Base-by-base conservation (phyloP, 2,797 vertebrate genomes). In the Taenioides sp. region DNA sequence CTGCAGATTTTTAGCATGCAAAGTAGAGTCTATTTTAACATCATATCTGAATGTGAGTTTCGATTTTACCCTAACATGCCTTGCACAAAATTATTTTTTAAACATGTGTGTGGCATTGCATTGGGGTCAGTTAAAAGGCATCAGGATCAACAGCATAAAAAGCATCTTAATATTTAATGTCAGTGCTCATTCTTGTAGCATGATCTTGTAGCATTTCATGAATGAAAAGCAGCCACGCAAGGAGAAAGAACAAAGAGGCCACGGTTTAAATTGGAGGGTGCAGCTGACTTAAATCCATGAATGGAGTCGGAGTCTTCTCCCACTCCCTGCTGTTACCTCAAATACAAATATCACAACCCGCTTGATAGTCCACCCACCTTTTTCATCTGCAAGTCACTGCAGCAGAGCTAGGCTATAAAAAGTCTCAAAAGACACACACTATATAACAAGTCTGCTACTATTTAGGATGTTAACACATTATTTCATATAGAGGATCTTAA, bases 311-410 rank as follows among this genome's bases (percentile, higher is more conserved):
- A 75, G 71, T 75, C 34, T 2, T 68, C 69, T 83, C 83, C 86
- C 79, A 90, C 86, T 69, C 85, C 78, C 40, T 80, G 78, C 70
- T 70, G 52, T 65, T 77, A 72, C 77, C 83, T 85, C 81, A 18
- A 79, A 90, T 89, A 93, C 90, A 89, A 81, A 87, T 85, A 80
- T 86, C 77, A 71, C 50, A 18, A 73, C 75, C 87, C 80, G 75
- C 85, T 67, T 77, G 85, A 81, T 79, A 76, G 83, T 87, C 88
- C 78, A 73, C 91, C 88, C 86, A 88, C 91, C 69, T 69, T 20
- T 65, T 85, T 69, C 71, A 31, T 61, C 79, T 83, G 66, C 67
- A 69, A 72, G 75, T 78, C 72, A 75, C 61, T 43, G 77, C 75
- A 62, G 74, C 58, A 68, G 71, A 80, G 52, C 74, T 20, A 79